Conservation (phyloP, 1,140 invertebrate genomes). For the Diabrotica undecimpunctata region DNA sequence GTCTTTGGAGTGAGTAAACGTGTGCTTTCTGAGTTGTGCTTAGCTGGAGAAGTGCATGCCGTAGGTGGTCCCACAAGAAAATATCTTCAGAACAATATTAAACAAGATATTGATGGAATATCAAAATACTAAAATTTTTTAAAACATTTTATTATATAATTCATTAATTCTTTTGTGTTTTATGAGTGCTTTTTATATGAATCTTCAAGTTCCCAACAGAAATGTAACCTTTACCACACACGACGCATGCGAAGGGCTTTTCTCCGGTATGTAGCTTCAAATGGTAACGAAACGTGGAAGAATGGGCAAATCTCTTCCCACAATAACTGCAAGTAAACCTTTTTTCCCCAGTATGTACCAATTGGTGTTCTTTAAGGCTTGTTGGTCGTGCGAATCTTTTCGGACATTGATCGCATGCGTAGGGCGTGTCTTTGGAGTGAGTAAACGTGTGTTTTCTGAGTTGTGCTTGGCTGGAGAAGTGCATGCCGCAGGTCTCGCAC, state of each 20-base stretch:
- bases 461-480: conserved; percentile 66
- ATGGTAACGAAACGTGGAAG: conserved; percentile 60
- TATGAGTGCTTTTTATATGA: conserved; percentile 55
- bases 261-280: conserved; percentile 64
- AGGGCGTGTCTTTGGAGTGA: conserved; percentile 70
- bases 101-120: no score
- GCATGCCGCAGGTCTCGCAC: conserved; percentile 75
- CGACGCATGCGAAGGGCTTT: conserved; percentile 67
- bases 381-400: conserved; percentile 61
- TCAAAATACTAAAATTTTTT: no score
- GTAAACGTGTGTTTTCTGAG: conserved; percentile 68
- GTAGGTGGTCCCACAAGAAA: no score
- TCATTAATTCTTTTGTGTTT: conserved; percentile 7
- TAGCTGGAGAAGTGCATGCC: conserved; percentile 71
- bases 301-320: conserved; percentile 74
- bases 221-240: conserved; percentile 64
- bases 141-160: no score
- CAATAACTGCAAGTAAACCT: conserved; percentile 66
- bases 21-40: conserved; percentile 68
- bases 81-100: no score
- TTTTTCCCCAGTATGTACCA: conserved; percentile 63
- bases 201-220: conserved; percentile 59
- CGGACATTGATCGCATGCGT: conserved; percentile 63
- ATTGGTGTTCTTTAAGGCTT: conserved; percentile 58
- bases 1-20: conserved; percentile 67